Evolutionary conservation across 2,888 invertebrate genomes (phyloP).

Genomic region (Therioaphis trifolii): DNA sequence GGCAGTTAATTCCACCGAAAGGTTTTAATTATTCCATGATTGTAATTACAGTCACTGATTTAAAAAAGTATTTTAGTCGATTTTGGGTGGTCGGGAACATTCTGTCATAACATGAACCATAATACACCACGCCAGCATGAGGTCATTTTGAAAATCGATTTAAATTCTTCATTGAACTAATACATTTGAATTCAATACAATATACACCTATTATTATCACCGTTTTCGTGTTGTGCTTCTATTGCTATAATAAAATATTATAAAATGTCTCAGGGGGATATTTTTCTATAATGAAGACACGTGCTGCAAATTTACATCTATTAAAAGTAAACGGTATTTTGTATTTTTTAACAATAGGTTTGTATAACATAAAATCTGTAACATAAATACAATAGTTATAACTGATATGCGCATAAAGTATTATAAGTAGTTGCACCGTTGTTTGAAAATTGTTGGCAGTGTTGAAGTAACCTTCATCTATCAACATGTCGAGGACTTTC

Average conservation of each 20-base stretch:
- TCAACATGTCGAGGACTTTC: slow-evolving; percentile 45
- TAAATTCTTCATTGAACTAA: slow-evolving; percentile 32
- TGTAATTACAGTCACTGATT: slow-evolving; percentile 30
- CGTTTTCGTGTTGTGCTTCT: slow-evolving; percentile 22
- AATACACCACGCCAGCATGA: slow-evolving; percentile 46
- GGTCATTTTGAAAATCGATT: slow-evolving; percentile 31
- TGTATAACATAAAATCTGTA: not conserved
- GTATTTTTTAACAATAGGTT: slow-evolving; percentile 19
- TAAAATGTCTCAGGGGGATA: slow-evolving; percentile 2
- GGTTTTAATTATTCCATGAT: slow-evolving; percentile 46
- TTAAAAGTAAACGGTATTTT: slow-evolving; percentile 45
- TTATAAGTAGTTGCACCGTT: not conserved
- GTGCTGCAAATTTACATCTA: slow-evolving; percentile 37
- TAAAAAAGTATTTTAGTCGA: slow-evolving; percentile 34
- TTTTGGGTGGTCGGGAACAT: slow-evolving; percentile 54
- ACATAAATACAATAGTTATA: slow-evolving; percentile 6
- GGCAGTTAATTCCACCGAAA: slow-evolving; percentile 50
- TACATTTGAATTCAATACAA: slow-evolving; percentile 36
- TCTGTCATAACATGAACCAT: not conserved
- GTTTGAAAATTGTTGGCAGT: slow-evolving; percentile 27
- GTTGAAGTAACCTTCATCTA: slow-evolving; percentile 48
- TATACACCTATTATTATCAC: not conserved
- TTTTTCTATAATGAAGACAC: slow-evolving; percentile 23
- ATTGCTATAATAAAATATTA: slow-evolving; percentile 26
- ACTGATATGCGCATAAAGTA: slow-evolving; percentile 21